Base-by-base conservation (phyloP, 92 coral and sea anemone genomes). In the Porites cylindrica region DNA sequence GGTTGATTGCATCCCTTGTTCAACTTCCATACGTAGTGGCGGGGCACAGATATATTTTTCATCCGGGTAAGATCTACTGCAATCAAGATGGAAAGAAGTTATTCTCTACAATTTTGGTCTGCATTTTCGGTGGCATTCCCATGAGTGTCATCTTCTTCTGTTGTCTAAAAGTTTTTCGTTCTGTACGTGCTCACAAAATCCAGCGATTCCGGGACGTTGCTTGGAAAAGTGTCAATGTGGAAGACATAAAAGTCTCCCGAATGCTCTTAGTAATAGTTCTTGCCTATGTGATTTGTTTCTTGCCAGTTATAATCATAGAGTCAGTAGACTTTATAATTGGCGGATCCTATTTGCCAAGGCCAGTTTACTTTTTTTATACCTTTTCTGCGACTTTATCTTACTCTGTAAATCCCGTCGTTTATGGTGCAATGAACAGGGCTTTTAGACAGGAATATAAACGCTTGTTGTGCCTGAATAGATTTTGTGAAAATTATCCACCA, bases 251-350 rank as follows among this genome's bases (percentile, higher is more conserved):
- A 79, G 82, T 79, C 18, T 73, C 85, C 20, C 74, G 84, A 0
- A 80, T 80, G 20, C 86, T 87, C 8, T 32, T 87, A 11, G 85
- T 54, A 3, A 87, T 87, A 85, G 90, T 87, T 9, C n/a, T 87
- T 53, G 75, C 64, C 1, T 72, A 70, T 72, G 73, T 71, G 21
- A 4, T 80, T 10, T 79, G 90, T 16, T 79, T 87, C 54, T 70
- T 50, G 11, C 90, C 90, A 12, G 79, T 51, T 6, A 80, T 72
- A 8, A 19, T 87, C 17, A 72, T 87, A 12, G 90, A 79, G 23
- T 6, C 90, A 7, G 72, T 87, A 8, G 85, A 87, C 66, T 87
- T 87, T 75, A 18, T 87, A n/a, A 17, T 16, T 20, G 21, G 81
- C n/a, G 90, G 80, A 0, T 87, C 80, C 8, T 79, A 69, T 13